phyloP scores from a whole-genome alignment of 2,888 invertebrate species.

The Pycnomerus fuliginosus region DNA sequence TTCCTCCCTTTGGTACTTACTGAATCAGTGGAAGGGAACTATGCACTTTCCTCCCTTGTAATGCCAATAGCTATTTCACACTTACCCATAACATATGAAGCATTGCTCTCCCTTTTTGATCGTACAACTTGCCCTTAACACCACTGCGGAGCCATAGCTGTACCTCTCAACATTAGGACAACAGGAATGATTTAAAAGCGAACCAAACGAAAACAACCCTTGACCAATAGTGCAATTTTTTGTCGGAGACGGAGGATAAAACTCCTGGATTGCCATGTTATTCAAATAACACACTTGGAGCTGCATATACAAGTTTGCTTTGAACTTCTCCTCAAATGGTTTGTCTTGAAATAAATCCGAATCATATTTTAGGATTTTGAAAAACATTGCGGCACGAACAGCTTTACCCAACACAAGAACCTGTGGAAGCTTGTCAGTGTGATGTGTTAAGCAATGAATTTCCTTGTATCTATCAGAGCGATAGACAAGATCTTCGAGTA shows the following conservation, averaged over 20 bases:
- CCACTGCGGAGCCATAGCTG: slow-evolving; percentile 57
- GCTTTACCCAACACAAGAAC: slow-evolving; percentile 74
- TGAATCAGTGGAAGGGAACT: no score
- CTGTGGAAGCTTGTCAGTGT: slow-evolving; percentile 62
- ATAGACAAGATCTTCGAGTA: slow-evolving; percentile 1
- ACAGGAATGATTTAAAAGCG: slow-evolving; percentile 84
- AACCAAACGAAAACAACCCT: slow-evolving; percentile 75
- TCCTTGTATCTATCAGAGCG: slow-evolving; percentile 53
- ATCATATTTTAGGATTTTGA: slow-evolving; percentile 60
- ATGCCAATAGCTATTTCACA: no score
- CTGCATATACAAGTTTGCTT: slow-evolving; percentile 66
- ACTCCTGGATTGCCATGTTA: slow-evolving; percentile 74
- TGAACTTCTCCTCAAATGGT: slow-evolving; percentile 34
- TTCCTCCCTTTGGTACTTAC: no score
- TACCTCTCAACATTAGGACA: slow-evolving; percentile 75
- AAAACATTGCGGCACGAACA: slow-evolving; percentile 63
- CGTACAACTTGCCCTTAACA: slow-evolving; percentile 62
- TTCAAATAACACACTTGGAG: slow-evolving; percentile 82
- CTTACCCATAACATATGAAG: slow-evolving; percentile 79
- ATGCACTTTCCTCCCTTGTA: no score
- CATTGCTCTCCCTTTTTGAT: slow-evolving; percentile 72
- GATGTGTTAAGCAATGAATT: slow-evolving; percentile 68
- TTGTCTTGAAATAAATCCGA: slow-evolving; percentile 57
- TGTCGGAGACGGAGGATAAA: slow-evolving; percentile 47
- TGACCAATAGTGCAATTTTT: slow-evolving; percentile 55